phyloP scores from a whole-genome alignment of 2,888 invertebrate species.

The Drosophila meridiana region DNA sequence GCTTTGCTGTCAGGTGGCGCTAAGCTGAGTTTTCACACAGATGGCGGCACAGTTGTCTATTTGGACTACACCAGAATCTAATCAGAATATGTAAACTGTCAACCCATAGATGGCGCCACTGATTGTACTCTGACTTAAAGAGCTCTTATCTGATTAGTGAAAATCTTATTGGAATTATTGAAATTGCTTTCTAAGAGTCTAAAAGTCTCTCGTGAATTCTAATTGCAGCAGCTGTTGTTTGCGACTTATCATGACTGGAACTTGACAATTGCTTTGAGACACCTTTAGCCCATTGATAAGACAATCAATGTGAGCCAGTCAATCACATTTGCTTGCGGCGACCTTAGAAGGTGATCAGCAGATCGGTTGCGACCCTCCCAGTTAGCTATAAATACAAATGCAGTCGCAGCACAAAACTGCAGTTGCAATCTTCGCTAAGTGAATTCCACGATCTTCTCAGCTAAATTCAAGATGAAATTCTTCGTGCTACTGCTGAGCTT shows the following conservation, averaged over 20 bases:
- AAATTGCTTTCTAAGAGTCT: not conserved
- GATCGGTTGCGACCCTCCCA: slow-evolving; percentile 14
- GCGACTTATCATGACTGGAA: slow-evolving; percentile 21
- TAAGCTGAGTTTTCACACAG: not conserved
- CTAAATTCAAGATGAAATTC: slow-evolving; percentile 53
- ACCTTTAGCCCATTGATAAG: slow-evolving; percentile 53
- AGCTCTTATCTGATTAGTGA: not conserved
- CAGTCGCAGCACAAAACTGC: slow-evolving; percentile 31
- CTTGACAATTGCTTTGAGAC: slow-evolving; percentile 12
- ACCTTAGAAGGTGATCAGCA: slow-evolving; percentile 46
- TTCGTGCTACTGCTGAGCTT: slow-evolving; percentile 48
- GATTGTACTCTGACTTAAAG: not conserved
- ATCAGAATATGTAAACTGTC: not conserved
- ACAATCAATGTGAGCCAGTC: slow-evolving; percentile 44
- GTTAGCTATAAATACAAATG: slow-evolving; percentile 57
- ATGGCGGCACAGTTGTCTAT: not conserved
- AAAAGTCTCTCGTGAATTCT: not conserved
- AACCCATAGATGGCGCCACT: not conserved
- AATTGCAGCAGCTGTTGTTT: slow-evolving; percentile 6
- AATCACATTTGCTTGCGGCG: slow-evolving; percentile 31
- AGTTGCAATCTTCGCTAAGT: slow-evolving; percentile 46
- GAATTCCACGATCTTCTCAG: slow-evolving; percentile 7
- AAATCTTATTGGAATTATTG: not conserved
- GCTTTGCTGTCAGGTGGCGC: not conserved
- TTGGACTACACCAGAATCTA: not conserved